Evolutionary conservation across 2,888 invertebrate genomes (phyloP).

Genomic region (Athrips mouffetella): DNA sequence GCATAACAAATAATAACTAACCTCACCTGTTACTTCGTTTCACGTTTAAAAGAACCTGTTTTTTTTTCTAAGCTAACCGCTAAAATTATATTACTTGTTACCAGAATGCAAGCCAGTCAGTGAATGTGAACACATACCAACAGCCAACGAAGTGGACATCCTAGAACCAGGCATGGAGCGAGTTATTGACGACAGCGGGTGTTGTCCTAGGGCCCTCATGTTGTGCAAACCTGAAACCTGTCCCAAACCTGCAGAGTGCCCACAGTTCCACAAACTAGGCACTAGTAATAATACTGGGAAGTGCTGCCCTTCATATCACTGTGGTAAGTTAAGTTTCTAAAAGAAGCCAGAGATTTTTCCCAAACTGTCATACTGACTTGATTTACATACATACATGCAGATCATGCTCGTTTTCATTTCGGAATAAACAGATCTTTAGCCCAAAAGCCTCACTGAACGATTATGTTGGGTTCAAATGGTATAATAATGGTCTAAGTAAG

Average conservation of each 20-base stretch:
- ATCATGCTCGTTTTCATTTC: too few relatives aligned
- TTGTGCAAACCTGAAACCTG: conserved; percentile 82
- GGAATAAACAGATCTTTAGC: too few relatives aligned
- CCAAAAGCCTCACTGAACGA: too few relatives aligned
- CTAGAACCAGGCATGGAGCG: conserved; percentile 81
- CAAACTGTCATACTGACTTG: too few relatives aligned
- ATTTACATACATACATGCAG: not conserved
- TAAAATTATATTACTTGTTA: too few relatives aligned
- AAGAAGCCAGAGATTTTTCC: too few relatives aligned
- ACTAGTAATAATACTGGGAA: conserved; percentile 47
- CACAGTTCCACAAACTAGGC: conserved; percentile 74
- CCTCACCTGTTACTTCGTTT: too few relatives aligned
- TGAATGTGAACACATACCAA: conserved; percentile 79
- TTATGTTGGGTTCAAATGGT: too few relatives aligned
- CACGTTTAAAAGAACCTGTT: too few relatives aligned
- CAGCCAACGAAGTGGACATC: conserved; percentile 59
- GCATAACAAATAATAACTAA: too few relatives aligned
- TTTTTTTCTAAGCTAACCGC: too few relatives aligned
- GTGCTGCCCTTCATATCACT: conserved; percentile 84
- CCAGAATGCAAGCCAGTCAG: conserved; percentile 85
- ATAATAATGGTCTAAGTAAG: too few relatives aligned
- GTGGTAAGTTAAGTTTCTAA: conserved; percentile 80
- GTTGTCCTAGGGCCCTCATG: conserved; percentile 81
- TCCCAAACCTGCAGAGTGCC: conserved; percentile 78
- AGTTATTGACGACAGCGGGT: conserved; percentile 72